Evolutionary conservation across 35 echinoderm and acorn worm genomes (phyloP).

Genomic region (Apostichopus parvimensis): DNA sequence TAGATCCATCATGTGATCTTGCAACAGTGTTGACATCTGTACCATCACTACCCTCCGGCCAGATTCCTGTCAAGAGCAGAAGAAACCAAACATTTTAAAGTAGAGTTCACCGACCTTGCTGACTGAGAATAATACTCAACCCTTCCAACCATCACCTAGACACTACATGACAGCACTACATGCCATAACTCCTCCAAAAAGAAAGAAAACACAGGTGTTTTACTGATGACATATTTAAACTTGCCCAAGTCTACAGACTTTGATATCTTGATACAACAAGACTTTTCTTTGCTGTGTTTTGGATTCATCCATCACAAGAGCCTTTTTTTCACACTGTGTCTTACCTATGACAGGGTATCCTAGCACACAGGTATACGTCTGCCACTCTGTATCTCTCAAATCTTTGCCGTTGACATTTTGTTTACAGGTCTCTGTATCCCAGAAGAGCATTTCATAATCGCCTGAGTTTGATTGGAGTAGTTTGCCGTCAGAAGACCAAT

Average conservation of each 20-base stretch:
- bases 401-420: conserved; percentile 74
- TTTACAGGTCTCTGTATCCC: conserved; percentile 85
- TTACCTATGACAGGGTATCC: conserved; percentile 89
- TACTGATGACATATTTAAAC: no score
- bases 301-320: no score
- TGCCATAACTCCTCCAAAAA: no score
- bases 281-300: no score
- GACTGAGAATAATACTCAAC: no score
- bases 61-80: conserved; percentile 71
- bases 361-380: conserved; percentile 85
- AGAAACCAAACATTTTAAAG: not conserved
- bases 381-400: conserved; percentile 89
- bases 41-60: conserved; percentile 96
- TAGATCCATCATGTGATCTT: conserved; percentile 60
- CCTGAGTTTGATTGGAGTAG: conserved; percentile 93
- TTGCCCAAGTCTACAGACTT: no score
- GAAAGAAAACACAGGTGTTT: no score
- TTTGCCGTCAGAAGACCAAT: conserved; percentile 91
- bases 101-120: no score
- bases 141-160: not conserved
- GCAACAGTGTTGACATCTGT: conserved; percentile 88
- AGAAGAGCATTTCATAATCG: conserved; percentile 98
- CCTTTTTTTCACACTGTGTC: not conserved
- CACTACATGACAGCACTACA: not conserved
- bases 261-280: no score